Evolutionary conservation across 2,888 invertebrate genomes (phyloP), one percentile per base, ranked within the genome.

Genomic region (Pycnomerus fuliginosus): DNA sequence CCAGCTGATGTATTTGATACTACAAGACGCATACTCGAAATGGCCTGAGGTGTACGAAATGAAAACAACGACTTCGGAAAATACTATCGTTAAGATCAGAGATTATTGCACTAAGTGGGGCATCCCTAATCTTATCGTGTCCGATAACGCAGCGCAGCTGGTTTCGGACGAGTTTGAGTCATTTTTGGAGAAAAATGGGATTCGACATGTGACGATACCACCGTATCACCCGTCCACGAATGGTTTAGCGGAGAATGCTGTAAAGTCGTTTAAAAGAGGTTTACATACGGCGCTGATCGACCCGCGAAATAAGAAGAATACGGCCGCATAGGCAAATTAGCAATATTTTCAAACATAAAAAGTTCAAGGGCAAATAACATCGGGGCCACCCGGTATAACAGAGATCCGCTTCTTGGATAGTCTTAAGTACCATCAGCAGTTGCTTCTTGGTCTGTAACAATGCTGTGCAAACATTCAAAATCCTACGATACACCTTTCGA

Each of bases 111-210:
- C 20, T 7, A 20, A 20, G 20, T 20, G 20, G 20, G 20, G 20
- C 5, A 20, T 20, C 20, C 20, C 20, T 7, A 20, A 20, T 7
- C 5, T 8, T 8, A 8, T 20, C 5, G 20, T 20, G 8, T 20
- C 20, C 5, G 20, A 20, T 20, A 20, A 20, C 20, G 20, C 5
- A 5, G 5, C 20, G 8, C 20, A 20, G 8, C 8, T 20, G 8
- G 8, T 8, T 7, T 20, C 20, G 20, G 20, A 5, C 5, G 20
- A 20, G 20, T 20, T 20, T 10, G 13, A 31, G 14, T 13, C 12
- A 15, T 44, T 51, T 40, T 41, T 37, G 12, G 34, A 20, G 22
- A 28, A 27, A 27, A 49, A 49, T 33, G 46, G 46, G 3, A 27
- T 40, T 7, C 32, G 8, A n/a, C 39, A 40, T 7, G 14, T 33